Base-by-base conservation (phyloP, 2,888 invertebrate species). In the Athetis lepigone region DNA sequence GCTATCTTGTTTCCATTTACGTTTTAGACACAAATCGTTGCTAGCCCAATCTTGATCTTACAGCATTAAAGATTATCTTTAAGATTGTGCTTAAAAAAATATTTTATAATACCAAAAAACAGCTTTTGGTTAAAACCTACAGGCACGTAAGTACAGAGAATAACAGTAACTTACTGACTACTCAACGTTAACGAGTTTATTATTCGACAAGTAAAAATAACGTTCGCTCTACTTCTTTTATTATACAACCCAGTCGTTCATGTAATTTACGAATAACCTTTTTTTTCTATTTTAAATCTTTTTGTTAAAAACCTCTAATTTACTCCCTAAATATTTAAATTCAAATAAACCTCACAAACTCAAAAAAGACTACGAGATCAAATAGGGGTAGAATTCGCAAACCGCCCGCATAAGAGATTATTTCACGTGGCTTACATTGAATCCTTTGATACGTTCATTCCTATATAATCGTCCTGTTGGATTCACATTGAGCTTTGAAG, bases 351-450 rank as follows among this genome's bases (percentile, higher is more conserved):
- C 52, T 16, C 43, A 25, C 43, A 21, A 25, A 56, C 42, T 39
- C 55, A 43, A 59, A 67, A 79, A 72, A 59, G 60, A 49, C 47
- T 55, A 29, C 57, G 57, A 46, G 49, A 62, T 64, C 59, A 77
- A 77, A 79, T 75, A 80, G 57, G 80, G 79, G 65, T 50, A 50
- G 62, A 61, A 66, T 77, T 75, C 61, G 78, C 66, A 74, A 77
- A 75, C 71, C 67, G 47, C 77, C 79, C 79, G 80, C 79, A 80
- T 79, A 46, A 58, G 57, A 76, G 79, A 81, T 80, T 79, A 80
- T 81, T 80, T 74, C 81, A 76, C 71, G 65, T 72, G 70, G 67
- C 71, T 76, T 57, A 66, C 76, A 71, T 65, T 69, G 60, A 75
- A 80, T 71, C 79, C 81, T 81, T 80, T 80, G 76, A 76, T 65